Percentiles rank a stretch among this genome's conserved stretches.
Conservation (phyloP, 2,797 vertebrate genomes). For the Anabacerthia variegaticeps region DNA sequence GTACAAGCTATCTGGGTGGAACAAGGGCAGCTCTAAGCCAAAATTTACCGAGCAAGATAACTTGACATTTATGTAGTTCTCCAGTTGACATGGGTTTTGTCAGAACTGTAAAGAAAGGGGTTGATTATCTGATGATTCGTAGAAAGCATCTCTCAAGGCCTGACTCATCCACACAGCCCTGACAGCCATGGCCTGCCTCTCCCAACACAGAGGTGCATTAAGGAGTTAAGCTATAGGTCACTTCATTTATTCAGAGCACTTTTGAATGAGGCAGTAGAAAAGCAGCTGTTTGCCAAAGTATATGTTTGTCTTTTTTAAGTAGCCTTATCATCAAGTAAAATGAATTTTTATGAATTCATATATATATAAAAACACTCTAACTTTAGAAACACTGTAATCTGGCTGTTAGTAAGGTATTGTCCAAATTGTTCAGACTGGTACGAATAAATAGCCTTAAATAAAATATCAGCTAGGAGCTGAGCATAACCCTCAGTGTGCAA, state of each 20-base stretch:
- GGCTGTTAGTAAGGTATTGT: neutral
- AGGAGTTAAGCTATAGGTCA: neutral
- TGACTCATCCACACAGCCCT: neutral
- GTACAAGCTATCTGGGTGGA: neutral
- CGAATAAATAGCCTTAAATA: neutral
- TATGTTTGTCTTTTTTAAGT: neutral
- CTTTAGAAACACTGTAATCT: neutral
- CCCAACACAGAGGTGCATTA: neutral
- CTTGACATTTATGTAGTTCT: constrained; percentile 5
- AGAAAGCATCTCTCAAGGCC: neutral
- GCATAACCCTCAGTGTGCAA: neutral
- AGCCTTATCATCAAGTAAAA: neutral
- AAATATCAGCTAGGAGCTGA: neutral
- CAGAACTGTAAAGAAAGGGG: neutral
- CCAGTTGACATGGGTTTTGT: neutral
- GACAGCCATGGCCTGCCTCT: neutral
- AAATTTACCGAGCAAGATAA: neutral
- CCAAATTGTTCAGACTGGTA: neutral
- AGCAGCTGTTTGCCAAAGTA: neutral
- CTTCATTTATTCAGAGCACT: neutral
- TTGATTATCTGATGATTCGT: constrained; percentile 12
- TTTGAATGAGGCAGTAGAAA: neutral
- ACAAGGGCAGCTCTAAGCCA: neutral
- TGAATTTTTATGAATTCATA: neutral
- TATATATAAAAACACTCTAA: neutral